Evolutionary conservation across 2,797 vertebrate genomes (phyloP).

Genomic region (Ctenosaura bakeri): DNA sequence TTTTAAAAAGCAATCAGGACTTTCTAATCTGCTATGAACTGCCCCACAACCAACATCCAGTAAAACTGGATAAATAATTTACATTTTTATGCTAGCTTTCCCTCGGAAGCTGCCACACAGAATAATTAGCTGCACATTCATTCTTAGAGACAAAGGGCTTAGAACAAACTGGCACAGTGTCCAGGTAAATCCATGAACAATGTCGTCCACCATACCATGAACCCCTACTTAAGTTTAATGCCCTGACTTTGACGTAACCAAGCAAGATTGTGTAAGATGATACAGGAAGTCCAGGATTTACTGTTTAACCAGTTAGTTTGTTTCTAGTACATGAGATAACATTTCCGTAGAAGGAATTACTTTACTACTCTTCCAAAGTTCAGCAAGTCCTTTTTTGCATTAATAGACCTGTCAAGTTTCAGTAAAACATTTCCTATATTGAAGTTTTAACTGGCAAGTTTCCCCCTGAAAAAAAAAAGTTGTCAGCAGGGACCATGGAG

Average conservation of each 20-base stretch:
- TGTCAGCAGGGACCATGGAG: neutral
- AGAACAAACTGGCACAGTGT: neutral
- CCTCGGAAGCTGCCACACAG: neutral
- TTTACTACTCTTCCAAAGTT: neutral
- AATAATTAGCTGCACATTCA: slow-evolving; percentile 8
- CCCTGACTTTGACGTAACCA: slow-evolving; percentile 15
- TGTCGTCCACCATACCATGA: neutral
- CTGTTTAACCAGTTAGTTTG: slow-evolving; percentile 3
- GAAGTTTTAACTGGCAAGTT: too few species aligned
- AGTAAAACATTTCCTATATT: neutral
- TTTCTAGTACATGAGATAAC: neutral
- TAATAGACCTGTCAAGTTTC: neutral
- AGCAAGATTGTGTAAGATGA: neutral
- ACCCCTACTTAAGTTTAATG: neutral
- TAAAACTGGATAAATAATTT: neutral
- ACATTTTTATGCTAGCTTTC: neutral
- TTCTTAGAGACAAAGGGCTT: slow-evolving; percentile 10
- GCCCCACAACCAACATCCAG: neutral
- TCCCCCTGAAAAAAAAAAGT: too few species aligned
- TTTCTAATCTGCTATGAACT: neutral
- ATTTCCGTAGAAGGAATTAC: too few species aligned
- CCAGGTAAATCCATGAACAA: neutral
- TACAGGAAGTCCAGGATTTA: neutral
- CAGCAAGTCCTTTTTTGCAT: neutral
- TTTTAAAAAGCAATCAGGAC: slow-evolving; percentile 2